Percentiles rank a stretch among this genome's conserved stretches.
phyloP scores from a whole-genome alignment of 92 coral and sea anemone species.

The Muricea muricata region DNA sequence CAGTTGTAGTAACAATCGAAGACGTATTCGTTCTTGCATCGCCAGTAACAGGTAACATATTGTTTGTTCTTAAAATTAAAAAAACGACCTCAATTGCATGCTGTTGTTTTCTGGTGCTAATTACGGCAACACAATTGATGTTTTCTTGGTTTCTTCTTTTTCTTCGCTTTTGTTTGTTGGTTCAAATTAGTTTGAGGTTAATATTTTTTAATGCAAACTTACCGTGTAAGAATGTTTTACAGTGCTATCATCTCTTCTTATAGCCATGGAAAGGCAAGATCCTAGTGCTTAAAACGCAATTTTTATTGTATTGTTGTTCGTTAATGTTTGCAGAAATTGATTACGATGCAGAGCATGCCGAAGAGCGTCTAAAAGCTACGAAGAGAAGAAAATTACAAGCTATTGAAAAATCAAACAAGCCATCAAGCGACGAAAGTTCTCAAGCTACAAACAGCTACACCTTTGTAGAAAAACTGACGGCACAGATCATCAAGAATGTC shows the following conservation, averaged over 20 bases:
- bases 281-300: too few relatives aligned
- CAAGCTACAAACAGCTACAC: constrained; percentile 65
- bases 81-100: too few relatives aligned
- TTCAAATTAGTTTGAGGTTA: too few relatives aligned
- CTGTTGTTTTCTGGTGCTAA: too few relatives aligned
- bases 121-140: too few relatives aligned
- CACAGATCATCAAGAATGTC: constrained; percentile 87
- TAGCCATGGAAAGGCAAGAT: too few relatives aligned
- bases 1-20: constrained; percentile 79
- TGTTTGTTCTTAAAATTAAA: too few relatives aligned
- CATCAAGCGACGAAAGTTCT: constrained; percentile 16
- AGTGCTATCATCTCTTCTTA: too few relatives aligned
- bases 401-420: constrained; percentile 70
- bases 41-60: constrained; percentile 85
- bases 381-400: constrained; percentile 82
- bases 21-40: constrained; percentile 88
- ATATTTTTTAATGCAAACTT: too few relatives aligned
- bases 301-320: neutral
- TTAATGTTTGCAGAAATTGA: constrained; percentile 73
- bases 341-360: constrained; percentile 81
- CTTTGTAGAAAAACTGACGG: constrained; percentile 85
- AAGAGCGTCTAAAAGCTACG: constrained; percentile 68
- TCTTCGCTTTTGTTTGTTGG: too few relatives aligned
- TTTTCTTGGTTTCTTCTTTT: too few relatives aligned
- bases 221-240: too few relatives aligned